Conservation (phyloP, 2,888 invertebrate species). For the Lordiphosa fenestrarum region DNA sequence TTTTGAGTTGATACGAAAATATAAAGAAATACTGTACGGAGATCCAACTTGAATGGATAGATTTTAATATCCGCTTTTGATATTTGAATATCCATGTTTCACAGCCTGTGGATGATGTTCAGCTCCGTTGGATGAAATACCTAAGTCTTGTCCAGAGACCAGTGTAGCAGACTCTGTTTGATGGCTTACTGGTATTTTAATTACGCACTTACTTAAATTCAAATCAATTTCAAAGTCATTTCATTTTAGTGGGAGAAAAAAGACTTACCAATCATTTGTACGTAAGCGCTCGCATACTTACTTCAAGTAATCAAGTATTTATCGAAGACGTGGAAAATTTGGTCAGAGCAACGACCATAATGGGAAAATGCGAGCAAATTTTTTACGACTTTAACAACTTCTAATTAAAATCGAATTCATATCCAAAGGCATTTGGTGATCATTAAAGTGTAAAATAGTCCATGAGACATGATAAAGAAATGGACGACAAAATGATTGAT, state of each 20-base stretch:
- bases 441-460: constrained; percentile 73
- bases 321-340: constrained; percentile 17
- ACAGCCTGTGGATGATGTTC: no score
- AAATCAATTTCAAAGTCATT: background rate
- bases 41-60: no score
- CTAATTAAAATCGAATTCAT: constrained; percentile 68
- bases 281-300: constrained; percentile 13
- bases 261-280: background rate
- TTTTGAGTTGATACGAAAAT: no score
- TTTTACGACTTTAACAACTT: constrained; percentile 71
- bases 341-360: constrained; percentile 28
- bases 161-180: no score
- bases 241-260: constrained; percentile 7
- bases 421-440: constrained; percentile 55
- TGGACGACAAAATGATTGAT: constrained; percentile 61
- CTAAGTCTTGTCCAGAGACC: no score
- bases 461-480: constrained; percentile 36
- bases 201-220: no score
- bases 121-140: no score
- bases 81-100: no score
- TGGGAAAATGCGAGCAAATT: constrained; percentile 58
- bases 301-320: constrained; percentile 11
- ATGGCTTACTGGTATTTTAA: no score
- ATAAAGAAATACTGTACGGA: no score
- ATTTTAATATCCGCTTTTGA: no score